phyloP scores from a whole-genome alignment of 2,797 vertebrate genomes.

The Enteromius argenteus region DNA sequence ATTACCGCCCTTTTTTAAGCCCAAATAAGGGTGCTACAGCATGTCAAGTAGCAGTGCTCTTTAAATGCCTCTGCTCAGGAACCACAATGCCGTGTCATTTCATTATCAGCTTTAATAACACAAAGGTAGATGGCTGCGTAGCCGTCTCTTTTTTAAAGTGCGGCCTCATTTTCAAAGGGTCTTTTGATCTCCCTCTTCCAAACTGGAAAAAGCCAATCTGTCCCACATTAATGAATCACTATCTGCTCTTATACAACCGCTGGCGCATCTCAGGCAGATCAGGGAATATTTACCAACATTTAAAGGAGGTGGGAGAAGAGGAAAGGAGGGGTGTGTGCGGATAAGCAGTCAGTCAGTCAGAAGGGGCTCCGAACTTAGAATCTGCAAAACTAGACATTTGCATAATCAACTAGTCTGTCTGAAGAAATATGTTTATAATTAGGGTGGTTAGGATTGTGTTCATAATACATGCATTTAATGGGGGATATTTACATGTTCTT shows the following conservation, averaged over 20 bases:
- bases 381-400: not conserved
- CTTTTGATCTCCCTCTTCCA: slow-evolving; percentile 45
- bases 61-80: slow-evolving; percentile 46
- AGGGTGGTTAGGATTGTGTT: not conserved
- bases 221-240: slow-evolving; percentile 49
- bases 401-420: slow-evolving; percentile 15
- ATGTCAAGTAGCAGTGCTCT: slow-evolving; percentile 46
- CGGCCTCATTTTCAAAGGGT: slow-evolving; percentile 39
- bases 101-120: slow-evolving; percentile 56
- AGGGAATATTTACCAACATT: slow-evolving; percentile 50
- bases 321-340: not conserved
- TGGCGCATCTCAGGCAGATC: not conserved
- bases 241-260: slow-evolving; percentile 16
- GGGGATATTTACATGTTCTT: not conserved
- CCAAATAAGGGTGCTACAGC: slow-evolving; percentile 52
- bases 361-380: not conserved
- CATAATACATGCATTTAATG: not conserved
- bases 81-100: slow-evolving; percentile 49
- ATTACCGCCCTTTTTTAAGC: slow-evolving; percentile 52
- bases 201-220: slow-evolving; percentile 34
- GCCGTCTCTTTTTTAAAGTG: slow-evolving; percentile 14
- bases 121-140: slow-evolving; percentile 38
- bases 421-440: not conserved
- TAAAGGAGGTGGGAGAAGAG: slow-evolving; percentile 14
- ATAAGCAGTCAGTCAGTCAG: slow-evolving; percentile 12